A percentile compares a stretch with the other conserved stretches of the same genome.
Conservation (phyloP, 1,140 invertebrate genomes). For the Dreissena polymorpha region DNA sequence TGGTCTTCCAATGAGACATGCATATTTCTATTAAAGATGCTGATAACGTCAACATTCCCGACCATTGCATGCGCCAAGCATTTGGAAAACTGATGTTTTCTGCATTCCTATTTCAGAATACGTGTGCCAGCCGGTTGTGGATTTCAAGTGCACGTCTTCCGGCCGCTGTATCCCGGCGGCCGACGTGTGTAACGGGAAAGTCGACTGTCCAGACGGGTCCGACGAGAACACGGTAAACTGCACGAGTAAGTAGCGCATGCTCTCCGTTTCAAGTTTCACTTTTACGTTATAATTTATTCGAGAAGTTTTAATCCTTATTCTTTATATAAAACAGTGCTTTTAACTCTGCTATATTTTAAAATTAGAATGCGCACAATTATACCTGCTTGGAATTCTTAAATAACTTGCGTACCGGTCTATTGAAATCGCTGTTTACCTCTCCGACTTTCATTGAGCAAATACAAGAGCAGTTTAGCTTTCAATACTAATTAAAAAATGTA, state of each 20-base stretch:
- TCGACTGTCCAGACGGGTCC: conserved; percentile 35
- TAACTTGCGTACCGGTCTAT: neutral
- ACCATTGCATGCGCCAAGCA: too few species aligned
- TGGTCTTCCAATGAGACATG: too few species aligned
- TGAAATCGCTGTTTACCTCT: too few species aligned
- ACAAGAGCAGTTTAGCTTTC: too few species aligned
- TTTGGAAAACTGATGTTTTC: too few species aligned
- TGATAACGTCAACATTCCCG: too few species aligned
- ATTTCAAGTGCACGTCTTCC: conserved; percentile 36
- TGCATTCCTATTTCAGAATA: conserved; percentile 24
- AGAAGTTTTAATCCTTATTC: neutral
- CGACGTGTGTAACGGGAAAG: conserved; percentile 28
- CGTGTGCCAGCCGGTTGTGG: conserved; percentile 12
- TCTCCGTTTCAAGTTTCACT: neutral
- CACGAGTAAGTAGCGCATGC: neutral
- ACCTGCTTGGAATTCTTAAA: neutral
- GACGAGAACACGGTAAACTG: conserved; percentile 30
- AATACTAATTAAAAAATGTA: too few species aligned
- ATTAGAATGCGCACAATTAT: neutral
- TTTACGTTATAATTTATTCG: neutral
- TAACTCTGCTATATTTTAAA: neutral
- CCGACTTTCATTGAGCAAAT: too few species aligned
- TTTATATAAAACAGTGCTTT: neutral
- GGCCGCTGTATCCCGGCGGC: conserved; percentile 28
- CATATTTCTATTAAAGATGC: too few species aligned